Evolutionary conservation across 1,140 invertebrate species (phyloP).

Genomic region (Apis cerana): DNA sequence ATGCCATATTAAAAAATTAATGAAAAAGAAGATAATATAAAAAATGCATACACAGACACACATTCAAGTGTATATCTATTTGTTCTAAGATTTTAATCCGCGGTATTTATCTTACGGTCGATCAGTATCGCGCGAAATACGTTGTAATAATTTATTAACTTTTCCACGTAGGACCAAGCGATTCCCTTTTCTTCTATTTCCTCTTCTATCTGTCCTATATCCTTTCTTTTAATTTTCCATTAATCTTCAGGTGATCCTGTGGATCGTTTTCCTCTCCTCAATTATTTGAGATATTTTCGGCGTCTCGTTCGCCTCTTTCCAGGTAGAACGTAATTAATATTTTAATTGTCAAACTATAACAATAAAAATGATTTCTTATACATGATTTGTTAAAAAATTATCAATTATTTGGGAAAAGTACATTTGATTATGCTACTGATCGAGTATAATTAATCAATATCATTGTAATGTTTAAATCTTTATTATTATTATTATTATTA

Average conservation of each 20-base stretch:
- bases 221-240: not conserved
- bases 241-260: conserved; percentile 7
- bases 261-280: conserved; percentile 15
- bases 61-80: conserved; percentile 37
- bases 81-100: conserved; percentile 43
- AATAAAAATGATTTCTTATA: not conserved
- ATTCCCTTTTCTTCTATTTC: conserved; percentile 37
- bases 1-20: conserved; percentile 18
- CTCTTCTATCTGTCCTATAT: too few relatives aligned
- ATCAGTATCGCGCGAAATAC: conserved; percentile 48
- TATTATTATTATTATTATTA: conserved; percentile 7
- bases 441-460: conserved; percentile 8
- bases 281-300: conserved; percentile 6
- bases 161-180: conserved; percentile 52
- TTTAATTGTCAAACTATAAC: not conserved
- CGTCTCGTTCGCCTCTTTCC: conserved; percentile 41
- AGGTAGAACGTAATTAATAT: conserved; percentile 33
- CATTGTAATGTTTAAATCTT: not conserved
- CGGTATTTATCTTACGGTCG: conserved; percentile 52
- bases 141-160: conserved; percentile 60
- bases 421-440: not conserved
- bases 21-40: not conserved
- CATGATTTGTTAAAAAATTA: not conserved
- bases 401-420: too few relatives aligned
- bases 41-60: not conserved